Evolutionary conservation across 2,888 invertebrate species (phyloP).

Genomic region (Eustalomyia histrio): DNA sequence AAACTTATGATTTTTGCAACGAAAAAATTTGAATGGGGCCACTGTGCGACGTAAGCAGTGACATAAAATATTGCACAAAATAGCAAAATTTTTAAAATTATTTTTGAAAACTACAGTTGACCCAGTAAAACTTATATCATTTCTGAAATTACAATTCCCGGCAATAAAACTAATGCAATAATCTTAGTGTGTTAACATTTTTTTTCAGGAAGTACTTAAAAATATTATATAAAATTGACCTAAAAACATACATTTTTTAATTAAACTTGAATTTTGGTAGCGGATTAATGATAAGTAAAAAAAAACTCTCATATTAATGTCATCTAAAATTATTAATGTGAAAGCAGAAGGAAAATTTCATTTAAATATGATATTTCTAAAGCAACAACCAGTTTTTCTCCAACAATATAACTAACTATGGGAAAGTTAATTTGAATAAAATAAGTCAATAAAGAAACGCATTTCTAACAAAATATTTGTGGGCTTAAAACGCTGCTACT

Average conservation of each 20-base stretch:
- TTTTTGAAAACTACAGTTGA: too few relatives aligned
- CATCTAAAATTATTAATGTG: slow-evolving; percentile 18
- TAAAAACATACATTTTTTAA: background rate
- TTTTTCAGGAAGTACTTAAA: too few relatives aligned
- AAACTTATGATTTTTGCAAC: too few relatives aligned
- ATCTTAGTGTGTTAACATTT: too few relatives aligned
- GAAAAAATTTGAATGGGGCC: too few relatives aligned
- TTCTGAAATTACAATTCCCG: too few relatives aligned
- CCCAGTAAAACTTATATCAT: too few relatives aligned
- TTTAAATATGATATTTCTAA: slow-evolving; percentile 3
- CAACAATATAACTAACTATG: slow-evolving; percentile 12
- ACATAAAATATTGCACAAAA: too few relatives aligned
- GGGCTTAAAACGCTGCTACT: slow-evolving; percentile 11
- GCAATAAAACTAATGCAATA: too few relatives aligned
- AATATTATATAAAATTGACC: too few relatives aligned
- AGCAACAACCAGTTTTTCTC: slow-evolving; percentile 32
- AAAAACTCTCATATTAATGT: background rate
- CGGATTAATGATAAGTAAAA: background rate
- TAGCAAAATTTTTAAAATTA: too few relatives aligned
- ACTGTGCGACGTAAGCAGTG: too few relatives aligned
- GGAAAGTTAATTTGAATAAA: slow-evolving; percentile 56
- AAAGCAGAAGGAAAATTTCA: slow-evolving; percentile 32
- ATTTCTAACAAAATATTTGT: background rate
- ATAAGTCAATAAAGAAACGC: slow-evolving; percentile 36
- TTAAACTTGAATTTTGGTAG: background rate